Base-by-base conservation (phyloP, 2,797 vertebrate species). In the Anguilla marmorata region DNA sequence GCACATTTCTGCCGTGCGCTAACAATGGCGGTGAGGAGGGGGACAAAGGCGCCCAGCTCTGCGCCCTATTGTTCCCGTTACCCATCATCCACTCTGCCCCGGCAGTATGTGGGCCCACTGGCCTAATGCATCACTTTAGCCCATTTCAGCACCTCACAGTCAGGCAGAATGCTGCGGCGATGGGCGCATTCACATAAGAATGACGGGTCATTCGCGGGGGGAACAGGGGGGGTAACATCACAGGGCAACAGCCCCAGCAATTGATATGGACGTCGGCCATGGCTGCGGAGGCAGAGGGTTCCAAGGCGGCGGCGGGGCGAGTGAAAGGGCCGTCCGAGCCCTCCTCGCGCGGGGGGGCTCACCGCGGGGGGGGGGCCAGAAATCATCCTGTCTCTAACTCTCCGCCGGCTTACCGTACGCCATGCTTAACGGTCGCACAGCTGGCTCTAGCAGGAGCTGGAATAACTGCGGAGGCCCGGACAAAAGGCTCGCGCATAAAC, bases 401-500 rank as follows among this genome's bases (percentile, higher is more conserved):
- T 30, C 82, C 24, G 21, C 69, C 63, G 27, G 27, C 37, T 66
- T 1, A 74, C 83, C 14, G 89, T 86, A 90, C 86, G 82, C 80
- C 88, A 86, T 88, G 88, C 86, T 80, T 88, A 69, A 79, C 83
- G 79, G 63, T 90, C 91, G 86, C 89, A 84, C 89, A 66, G 88
- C 85, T 41, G 63, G 56, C 84, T 91, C 89, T 90, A 88, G 90
- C 92, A 91, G 91, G 84, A 58, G 11, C 85, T 92, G 93, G 91
- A 94, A 94, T 91, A 94, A 94, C 92, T 92, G 92, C 92, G 56
- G 89, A 90, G 14, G 58, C 41, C 79, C 86, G n/a, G 45, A 92
- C 92, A 93, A 94, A 88, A 86, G 92, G 85, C 56, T 86, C 89
- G 90, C 85, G 90, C 91, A 93, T 93, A 92, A 92, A 91, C 93